Evolutionary conservation across 2,797 vertebrate genomes (phyloP).

Genomic region (Sorex maritimensis): DNA sequence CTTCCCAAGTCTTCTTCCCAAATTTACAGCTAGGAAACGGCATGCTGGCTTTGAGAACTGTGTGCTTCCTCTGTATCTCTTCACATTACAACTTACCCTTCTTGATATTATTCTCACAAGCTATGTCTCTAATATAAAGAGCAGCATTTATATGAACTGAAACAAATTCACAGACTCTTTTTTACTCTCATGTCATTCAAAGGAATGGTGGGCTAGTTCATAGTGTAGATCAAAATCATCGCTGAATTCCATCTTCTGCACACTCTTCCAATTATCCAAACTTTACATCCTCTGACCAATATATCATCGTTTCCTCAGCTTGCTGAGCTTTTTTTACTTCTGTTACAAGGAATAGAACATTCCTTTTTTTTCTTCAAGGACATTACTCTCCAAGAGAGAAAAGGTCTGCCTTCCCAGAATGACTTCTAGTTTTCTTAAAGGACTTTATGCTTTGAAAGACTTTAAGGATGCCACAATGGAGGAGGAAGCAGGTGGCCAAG

Average conservation of each 20-base stretch:
- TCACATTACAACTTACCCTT: background rate
- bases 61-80: background rate
- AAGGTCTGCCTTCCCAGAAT: background rate
- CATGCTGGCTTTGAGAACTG: constrained; percentile 11
- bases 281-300: constrained; percentile 32
- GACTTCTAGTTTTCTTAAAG: background rate
- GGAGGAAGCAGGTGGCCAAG: background rate
- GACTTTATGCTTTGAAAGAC: background rate
- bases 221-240: constrained; percentile 15
- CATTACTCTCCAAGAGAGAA: constrained; percentile 8
- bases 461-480: background rate
- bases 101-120: background rate
- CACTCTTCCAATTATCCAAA: constrained; percentile 11
- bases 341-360: background rate
- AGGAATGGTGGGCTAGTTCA: constrained; percentile 14
- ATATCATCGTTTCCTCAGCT: constrained; percentile 28
- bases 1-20: constrained; percentile 24
- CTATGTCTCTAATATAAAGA: background rate
- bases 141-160: background rate
- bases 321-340: constrained; percentile 44
- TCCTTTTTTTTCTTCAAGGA: constrained; percentile 10
- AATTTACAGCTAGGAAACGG: constrained; percentile 14
- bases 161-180: constrained; percentile 27
- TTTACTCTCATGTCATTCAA: constrained; percentile 10
- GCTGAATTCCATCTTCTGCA: background rate